Base-by-base conservation (phyloP, 2,888 invertebrate species). In the Chymomyza fuscimana region DNA sequence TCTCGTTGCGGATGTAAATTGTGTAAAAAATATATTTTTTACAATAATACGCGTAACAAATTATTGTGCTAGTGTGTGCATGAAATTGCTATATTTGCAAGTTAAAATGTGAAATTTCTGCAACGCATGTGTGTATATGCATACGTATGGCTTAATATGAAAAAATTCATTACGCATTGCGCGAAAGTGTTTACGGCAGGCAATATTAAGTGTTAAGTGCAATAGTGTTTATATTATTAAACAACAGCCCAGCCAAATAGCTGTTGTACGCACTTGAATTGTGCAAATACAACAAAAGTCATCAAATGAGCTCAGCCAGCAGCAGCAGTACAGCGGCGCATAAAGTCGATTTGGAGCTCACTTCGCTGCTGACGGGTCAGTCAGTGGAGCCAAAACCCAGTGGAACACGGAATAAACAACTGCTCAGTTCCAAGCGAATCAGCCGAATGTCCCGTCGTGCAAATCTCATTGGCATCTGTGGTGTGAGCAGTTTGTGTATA, bases 381-480 rank as follows among this genome's bases (percentile, higher is more conserved):
- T 56, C 56, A 32, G 59, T 22, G 46, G 64, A 29, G 6, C 61
- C 19, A 61, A 61, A 19, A 40, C 29, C 46, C 63, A 29, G 46
- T 52, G 54, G 40, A 12, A 52, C 46, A 36, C 61, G 62, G 52
- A 89, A 89, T 74, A 86, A 89, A 72, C 87, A 91, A 68, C 60
- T 77, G 82, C 70, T 84, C 87, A 66, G 58, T 12, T 25, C 58
- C 58, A 90, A 90, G 67, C 80, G 91, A 62, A 89, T 87, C 73
- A 90, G 84, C 74, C 86, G 85, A 65, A 92, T 92, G 92, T 91
- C 92, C 70, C 90, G 92, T 67, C 89, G 91, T 74, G 90, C 91
- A 36, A 92, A 92, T 86, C 79, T 92, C 51, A 91, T 92, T 80
- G 92, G 92, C 72, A 91, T 92, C 79, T 92, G 90, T 86, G 91